Base-by-base conservation (phyloP, 92 coral and sea anemone genomes). In the Epizoanthus stellaris region DNA sequence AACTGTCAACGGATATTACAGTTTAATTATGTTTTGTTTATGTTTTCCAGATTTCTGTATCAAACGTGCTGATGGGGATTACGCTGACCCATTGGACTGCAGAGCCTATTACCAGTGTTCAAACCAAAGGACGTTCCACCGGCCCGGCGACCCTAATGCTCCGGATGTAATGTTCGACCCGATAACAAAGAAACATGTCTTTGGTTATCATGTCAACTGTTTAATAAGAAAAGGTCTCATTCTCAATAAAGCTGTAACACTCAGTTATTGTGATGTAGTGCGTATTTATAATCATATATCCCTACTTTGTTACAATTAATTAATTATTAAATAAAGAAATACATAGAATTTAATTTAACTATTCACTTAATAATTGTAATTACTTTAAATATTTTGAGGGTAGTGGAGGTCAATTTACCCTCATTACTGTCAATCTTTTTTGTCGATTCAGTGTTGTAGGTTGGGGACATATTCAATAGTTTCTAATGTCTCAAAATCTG, bases 31-130 rank as follows among this genome's bases (percentile, higher is more conserved):
- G 71, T 9, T 49, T 38, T 76, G 30, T 12, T 63, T 40, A 6
- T 20, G 5, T 23, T 62, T 10, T 77, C 58, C 71, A 77, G 82
- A 63, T 20, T 77, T 77, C 45, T 77, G 82, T 77, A 21, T 40
- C 59, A 42, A 43, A 19, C 63, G 16, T 14, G 16, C 21, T 5
- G 72, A 79, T 63, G 83, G 83, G 4, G 40, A 42, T 62, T 79
- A 79, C 72, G 83, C 83, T 43, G 83, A 79, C 58, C 83, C 83
- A 3, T 13, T 40, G 15, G 83, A 79, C 69, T 79, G 83, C 71
- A 63, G 83, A 43, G 54, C 83, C 11, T 79, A 20, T 79, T 79
- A 79, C 60, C 43, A 63, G 53, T 79, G 83, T 25, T 63, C 83
- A 19, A 79, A 79, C 42, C 58, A 20, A 9, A 15, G 13, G 17